phyloP scores from a whole-genome alignment of 2,888 invertebrate species.

The Drosophila neonasuta region DNA sequence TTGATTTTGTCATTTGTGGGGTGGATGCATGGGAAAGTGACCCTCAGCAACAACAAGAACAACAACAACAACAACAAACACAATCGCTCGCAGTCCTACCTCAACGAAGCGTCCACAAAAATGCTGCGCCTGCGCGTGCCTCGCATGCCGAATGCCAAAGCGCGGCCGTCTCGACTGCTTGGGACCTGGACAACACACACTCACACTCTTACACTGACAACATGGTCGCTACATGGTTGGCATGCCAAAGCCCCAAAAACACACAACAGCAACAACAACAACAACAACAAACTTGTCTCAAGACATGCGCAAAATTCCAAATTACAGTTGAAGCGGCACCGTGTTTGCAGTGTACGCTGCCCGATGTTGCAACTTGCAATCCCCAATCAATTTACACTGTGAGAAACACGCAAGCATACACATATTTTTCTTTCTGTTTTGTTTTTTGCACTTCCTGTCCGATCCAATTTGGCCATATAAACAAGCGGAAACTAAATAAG shows the following conservation, averaged over 20 bases:
- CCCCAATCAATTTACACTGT: slow-evolving; percentile 23
- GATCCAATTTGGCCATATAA: slow-evolving; percentile 6
- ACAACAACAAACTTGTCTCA: slow-evolving; percentile 4
- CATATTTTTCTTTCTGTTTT: background rate
- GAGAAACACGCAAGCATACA: slow-evolving; percentile 7
- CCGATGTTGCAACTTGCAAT: slow-evolving; percentile 10
- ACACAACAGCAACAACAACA: background rate
- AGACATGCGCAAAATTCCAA: slow-evolving; percentile 44
- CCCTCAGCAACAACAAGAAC: slow-evolving; percentile 21
- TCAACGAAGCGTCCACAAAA: slow-evolving; percentile 54
- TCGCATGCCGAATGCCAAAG: slow-evolving; percentile 49
- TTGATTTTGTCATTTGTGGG: slow-evolving; percentile 53
- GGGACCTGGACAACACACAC: too few species aligned
- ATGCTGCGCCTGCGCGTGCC: slow-evolving; percentile 72
- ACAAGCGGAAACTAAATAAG: background rate
- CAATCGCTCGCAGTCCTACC: slow-evolving; percentile 55
- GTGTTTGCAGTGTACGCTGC: too few species aligned
- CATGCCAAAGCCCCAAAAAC: slow-evolving; percentile 40
- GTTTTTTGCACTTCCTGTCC: background rate
- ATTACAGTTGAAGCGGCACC: slow-evolving; percentile 31
- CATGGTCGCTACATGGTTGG: slow-evolving; percentile 47
- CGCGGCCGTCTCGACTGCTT: slow-evolving; percentile 13
- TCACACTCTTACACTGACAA: slow-evolving; percentile 8
- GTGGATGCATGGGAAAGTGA: slow-evolving; percentile 62
- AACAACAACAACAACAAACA: slow-evolving; percentile 3